phyloP scores from a whole-genome alignment of 2,797 vertebrate species.

The Myiotriccus ornatus region DNA sequence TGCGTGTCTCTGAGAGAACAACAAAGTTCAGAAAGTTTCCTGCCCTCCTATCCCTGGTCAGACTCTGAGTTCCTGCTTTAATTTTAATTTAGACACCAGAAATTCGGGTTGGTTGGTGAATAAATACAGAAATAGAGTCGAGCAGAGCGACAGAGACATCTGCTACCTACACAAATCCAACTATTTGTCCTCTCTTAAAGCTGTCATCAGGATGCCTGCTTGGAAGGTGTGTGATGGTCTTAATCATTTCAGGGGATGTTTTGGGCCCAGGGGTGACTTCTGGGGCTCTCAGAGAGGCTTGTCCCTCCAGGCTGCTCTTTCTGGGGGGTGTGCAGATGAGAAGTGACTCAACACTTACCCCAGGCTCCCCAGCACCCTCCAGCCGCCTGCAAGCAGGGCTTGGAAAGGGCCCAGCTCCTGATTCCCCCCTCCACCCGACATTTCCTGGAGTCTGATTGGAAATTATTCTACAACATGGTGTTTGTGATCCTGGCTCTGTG shows the following conservation, averaged over 20 bases:
- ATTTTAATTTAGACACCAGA: not conserved
- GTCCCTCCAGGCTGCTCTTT: too few species aligned
- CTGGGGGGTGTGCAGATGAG: accelerated
- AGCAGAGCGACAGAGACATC: not conserved
- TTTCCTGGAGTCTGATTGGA: not conserved
- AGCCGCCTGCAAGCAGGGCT: not conserved
- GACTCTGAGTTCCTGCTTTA: not conserved
- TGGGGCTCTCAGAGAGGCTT: not conserved
- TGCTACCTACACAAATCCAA: not conserved
- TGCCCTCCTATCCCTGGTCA: not conserved
- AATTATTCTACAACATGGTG: not conserved
- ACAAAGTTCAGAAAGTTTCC: slow-evolving; percentile 16
- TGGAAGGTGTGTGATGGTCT: not conserved
- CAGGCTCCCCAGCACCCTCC: not conserved
- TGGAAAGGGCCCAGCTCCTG: slow-evolving; percentile 32
- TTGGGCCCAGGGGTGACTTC: not conserved
- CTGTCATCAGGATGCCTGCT: not conserved
- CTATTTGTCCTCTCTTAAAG: not conserved
- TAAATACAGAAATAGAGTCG: accelerated
- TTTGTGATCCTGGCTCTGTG: not conserved
- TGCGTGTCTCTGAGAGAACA: accelerated
- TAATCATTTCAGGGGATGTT: not conserved
- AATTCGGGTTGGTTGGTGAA: not conserved
- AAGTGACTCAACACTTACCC: not conserved
- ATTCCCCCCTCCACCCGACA: not conserved